A percentile compares a stretch with the other conserved stretches of the same genome.
Evolutionary conservation across 2,888 invertebrate genomes (phyloP).

Genomic region (Pammene fasciana): DNA sequence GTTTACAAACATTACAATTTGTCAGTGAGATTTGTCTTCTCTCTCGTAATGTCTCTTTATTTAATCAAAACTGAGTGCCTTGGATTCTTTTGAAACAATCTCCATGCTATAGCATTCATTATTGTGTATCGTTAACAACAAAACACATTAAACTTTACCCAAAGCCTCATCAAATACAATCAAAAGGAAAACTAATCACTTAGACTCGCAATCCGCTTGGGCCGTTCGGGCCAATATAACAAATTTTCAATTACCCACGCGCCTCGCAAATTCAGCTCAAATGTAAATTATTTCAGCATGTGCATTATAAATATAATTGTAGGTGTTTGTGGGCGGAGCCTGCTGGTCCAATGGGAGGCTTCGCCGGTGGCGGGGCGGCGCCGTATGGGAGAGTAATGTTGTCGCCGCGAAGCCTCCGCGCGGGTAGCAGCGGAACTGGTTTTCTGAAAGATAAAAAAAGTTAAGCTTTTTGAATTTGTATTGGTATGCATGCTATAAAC

Average conservation of each 20-base stretch:
- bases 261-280: slow-evolving; percentile 82
- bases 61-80: neutral
- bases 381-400: slow-evolving; percentile 75
- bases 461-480: slow-evolving; percentile 18
- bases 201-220: slow-evolving; percentile 60
- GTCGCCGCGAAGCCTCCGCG: slow-evolving; percentile 76
- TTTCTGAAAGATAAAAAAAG: slow-evolving; percentile 22
- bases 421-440: slow-evolving; percentile 57
- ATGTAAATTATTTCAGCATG: slow-evolving; percentile 82
- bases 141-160: slow-evolving; percentile 25
- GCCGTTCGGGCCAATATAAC: slow-evolving; percentile 78
- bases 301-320: slow-evolving; percentile 83
- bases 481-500: neutral
- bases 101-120: neutral
- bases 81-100: neutral
- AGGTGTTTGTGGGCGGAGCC: slow-evolving; percentile 76
- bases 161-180: slow-evolving; percentile 44
- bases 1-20: neutral
- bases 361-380: slow-evolving; percentile 70
- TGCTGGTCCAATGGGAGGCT: slow-evolving; percentile 67
- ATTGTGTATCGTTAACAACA: slow-evolving; percentile 4
- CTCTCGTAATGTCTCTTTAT: neutral
- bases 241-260: slow-evolving; percentile 83
- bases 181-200: slow-evolving; percentile 67
- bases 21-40: neutral